Conservation (phyloP, 1,140 invertebrate species). For the Camponotus pennsylvanicus region DNA sequence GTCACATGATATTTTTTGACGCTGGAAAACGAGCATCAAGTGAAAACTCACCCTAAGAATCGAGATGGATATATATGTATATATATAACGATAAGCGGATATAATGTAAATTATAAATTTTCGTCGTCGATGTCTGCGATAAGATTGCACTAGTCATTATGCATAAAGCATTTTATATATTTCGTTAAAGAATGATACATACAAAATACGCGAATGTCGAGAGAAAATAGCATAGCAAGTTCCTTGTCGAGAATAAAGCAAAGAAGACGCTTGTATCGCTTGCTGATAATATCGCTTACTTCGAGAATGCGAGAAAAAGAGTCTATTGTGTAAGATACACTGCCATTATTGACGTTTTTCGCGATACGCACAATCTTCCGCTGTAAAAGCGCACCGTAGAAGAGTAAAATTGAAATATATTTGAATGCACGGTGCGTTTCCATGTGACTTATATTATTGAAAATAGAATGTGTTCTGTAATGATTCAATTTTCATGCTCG, state of each 20-base stretch:
- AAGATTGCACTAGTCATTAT: constrained; percentile 11
- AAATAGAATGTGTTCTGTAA: constrained; percentile 10
- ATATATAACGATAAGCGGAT: neutral
- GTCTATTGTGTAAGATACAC: neutral
- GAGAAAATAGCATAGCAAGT: neutral
- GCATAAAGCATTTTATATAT: constrained; percentile 19
- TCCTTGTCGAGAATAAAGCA: neutral
- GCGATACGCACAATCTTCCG: neutral
- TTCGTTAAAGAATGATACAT: neutral
- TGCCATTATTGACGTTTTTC: neutral
- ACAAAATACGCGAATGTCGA: neutral
- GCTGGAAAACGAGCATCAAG: too few species aligned
- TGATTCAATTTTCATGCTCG: constrained; percentile 19
- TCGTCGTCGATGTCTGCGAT: neutral
- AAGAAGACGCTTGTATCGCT: neutral
- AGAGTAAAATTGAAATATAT: neutral
- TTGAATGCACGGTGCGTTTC: neutral
- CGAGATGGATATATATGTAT: neutral
- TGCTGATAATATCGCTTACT: constrained; percentile 16
- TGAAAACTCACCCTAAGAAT: too few species aligned
- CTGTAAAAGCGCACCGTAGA: neutral
- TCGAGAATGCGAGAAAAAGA: neutral
- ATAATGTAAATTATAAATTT: neutral
- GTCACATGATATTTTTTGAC: too few species aligned
- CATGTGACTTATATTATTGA: constrained; percentile 6